Evolutionary conservation across 2,113 vertebrate genomes (phyloP).

Genomic region (Catharus minimus): DNA sequence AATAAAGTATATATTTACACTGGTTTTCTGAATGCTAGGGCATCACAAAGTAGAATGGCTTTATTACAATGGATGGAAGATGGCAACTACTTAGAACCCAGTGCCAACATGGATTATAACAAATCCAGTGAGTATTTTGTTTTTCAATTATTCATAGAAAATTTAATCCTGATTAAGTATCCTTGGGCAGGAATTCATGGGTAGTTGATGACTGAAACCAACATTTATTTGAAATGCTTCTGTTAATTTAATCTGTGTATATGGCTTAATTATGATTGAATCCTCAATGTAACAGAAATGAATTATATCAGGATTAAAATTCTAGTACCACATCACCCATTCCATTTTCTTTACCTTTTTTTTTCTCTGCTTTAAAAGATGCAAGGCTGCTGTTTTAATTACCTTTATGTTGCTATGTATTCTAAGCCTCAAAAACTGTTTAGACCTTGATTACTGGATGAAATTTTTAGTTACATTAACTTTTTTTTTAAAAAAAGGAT

Average conservation of each 20-base stretch:
- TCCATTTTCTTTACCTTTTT: slow-evolving; percentile 42
- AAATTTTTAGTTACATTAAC: slow-evolving; percentile 42
- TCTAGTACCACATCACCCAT: slow-evolving; percentile 70
- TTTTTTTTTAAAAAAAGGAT: not conserved
- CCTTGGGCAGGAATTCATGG: slow-evolving; percentile 83
- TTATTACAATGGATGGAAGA: slow-evolving; percentile 79
- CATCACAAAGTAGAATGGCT: slow-evolving; percentile 68
- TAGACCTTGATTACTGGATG: slow-evolving; percentile 19
- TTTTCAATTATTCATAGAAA: slow-evolving; percentile 88
- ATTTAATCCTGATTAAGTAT: slow-evolving; percentile 88
- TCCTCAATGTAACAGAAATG: slow-evolving; percentile 79
- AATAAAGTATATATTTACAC: slow-evolving; percentile 66
- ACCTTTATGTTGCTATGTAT: slow-evolving; percentile 46
- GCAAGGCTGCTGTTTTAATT: slow-evolving; percentile 56
- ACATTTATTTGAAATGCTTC: slow-evolving; percentile 83
- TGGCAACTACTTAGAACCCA: slow-evolving; percentile 79
- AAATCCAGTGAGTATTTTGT: slow-evolving; percentile 85
- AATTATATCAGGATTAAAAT: slow-evolving; percentile 83
- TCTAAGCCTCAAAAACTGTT: slow-evolving; percentile 34
- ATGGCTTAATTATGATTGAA: slow-evolving; percentile 82
- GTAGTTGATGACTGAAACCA: slow-evolving; percentile 81
- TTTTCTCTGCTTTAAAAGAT: slow-evolving; percentile 46
- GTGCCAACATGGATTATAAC: slow-evolving; percentile 82
- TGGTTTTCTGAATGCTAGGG: slow-evolving; percentile 55
- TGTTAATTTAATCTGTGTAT: slow-evolving; percentile 85